Evolutionary conservation across 2,797 vertebrate genomes (phyloP).

Genomic region (Crocidura indochinensis): DNA sequence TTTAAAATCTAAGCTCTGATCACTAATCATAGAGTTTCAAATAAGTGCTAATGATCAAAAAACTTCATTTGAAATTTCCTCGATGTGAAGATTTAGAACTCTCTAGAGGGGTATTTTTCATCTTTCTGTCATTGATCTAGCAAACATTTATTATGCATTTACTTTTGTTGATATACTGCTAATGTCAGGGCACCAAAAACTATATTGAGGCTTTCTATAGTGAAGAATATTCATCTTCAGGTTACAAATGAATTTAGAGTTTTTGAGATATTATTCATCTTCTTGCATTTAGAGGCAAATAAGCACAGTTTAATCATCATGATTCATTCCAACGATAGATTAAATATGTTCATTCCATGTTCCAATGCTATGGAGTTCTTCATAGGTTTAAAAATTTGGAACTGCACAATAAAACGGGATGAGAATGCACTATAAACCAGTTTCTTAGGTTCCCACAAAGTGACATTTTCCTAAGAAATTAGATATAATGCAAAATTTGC

Average conservation of each 20-base stretch:
- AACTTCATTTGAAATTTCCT: conserved; percentile 44
- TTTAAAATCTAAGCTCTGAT: conserved; percentile 64
- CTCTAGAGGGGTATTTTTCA: conserved; percentile 46
- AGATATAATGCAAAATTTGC: conserved; percentile 43
- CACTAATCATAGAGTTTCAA: conserved; percentile 54
- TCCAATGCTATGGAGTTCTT: conserved; percentile 15
- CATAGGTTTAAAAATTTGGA: conserved; percentile 41
- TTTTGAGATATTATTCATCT: conserved; percentile 19
- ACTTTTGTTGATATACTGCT: conserved; percentile 38
- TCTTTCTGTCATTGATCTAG: conserved; percentile 57
- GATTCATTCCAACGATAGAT: conserved; percentile 2
- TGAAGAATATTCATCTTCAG: background rate
- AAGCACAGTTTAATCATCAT: conserved; percentile 14
- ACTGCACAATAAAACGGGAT: background rate
- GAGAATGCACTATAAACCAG: background rate
- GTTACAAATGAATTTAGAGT: conserved; percentile 18
- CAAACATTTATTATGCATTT: conserved; percentile 68
- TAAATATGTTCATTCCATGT: conserved; percentile 42
- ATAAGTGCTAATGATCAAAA: conserved; percentile 66
- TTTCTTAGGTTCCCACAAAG: background rate
- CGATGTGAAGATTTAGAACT: conserved; percentile 45
- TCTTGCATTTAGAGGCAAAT: background rate
- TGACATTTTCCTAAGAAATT: conserved; percentile 7
- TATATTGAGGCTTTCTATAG: background rate
- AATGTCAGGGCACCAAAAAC: background rate